Conservation (phyloP, 2,888 invertebrate genomes). For the Ophioninae sp. region DNA sequence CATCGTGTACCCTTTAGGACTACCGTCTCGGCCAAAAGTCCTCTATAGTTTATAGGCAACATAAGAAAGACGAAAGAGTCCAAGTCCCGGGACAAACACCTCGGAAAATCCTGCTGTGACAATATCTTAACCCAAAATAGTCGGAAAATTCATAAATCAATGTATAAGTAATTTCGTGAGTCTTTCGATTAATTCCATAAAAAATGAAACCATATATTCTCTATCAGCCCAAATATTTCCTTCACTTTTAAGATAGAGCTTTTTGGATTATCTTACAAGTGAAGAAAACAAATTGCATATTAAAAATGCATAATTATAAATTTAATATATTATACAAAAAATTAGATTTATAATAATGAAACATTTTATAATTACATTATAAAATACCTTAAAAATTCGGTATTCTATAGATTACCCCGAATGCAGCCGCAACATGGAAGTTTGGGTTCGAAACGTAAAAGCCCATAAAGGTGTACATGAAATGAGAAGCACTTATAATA, state of each 20-base stretch:
- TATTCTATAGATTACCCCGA: too few relatives aligned
- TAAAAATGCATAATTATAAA: too few relatives aligned
- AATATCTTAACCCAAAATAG: conserved; percentile 6
- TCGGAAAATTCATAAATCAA: conserved; percentile 50
- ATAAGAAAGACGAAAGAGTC: conserved; percentile 16
- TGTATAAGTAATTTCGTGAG: not conserved
- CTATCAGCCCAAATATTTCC: not conserved
- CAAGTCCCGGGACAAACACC: not conserved
- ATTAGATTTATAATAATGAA: too few relatives aligned
- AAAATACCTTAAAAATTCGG: too few relatives aligned
- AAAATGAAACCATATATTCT: not conserved
- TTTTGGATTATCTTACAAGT: not conserved
- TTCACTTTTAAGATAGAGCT: not conserved
- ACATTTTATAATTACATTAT: too few relatives aligned
- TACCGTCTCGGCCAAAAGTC: conserved; percentile 41
- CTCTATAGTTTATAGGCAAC: conserved; percentile 45
- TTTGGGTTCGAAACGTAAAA: too few relatives aligned
- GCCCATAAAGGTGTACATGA: too few relatives aligned
- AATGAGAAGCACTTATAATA: too few relatives aligned
- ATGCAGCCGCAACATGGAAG: too few relatives aligned
- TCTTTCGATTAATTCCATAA: not conserved
- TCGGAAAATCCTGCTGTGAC: not conserved
- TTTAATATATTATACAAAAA: too few relatives aligned
- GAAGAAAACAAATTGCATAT: not conserved
- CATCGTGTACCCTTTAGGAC: conserved; percentile 38